Percentiles rank a stretch among this genome's conserved stretches.
Conservation (phyloP, 2,113 vertebrate genomes). For the Dasyornis broadbenti region DNA sequence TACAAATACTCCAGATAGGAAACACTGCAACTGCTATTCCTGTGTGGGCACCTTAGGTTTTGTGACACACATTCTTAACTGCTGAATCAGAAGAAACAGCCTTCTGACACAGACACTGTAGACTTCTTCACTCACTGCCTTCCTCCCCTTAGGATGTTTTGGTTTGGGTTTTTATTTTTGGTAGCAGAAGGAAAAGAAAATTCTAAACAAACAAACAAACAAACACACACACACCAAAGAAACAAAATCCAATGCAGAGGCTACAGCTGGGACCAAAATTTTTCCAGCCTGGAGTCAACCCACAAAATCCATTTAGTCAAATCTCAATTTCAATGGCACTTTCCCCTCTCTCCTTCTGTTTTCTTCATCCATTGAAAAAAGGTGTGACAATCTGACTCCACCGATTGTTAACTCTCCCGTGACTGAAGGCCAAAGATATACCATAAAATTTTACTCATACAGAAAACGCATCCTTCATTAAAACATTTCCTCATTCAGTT, state of each 20-base stretch:
- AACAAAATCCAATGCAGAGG: background rate
- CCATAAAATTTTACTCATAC: background rate
- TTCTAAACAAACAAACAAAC: background rate
- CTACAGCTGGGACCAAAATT: background rate
- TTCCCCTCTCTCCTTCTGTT: background rate
- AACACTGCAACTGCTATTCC: background rate
- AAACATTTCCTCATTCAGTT: background rate
- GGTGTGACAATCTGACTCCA: background rate
- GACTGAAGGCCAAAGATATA: background rate
- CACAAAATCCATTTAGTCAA: background rate
- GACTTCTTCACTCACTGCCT: background rate
- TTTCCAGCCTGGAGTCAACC: background rate
- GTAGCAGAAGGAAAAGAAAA: background rate
- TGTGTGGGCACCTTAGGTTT: slow-evolving; percentile 7
- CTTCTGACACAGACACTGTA: background rate
- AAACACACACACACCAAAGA: background rate
- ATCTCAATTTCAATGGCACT: background rate
- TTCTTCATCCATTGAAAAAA: background rate
- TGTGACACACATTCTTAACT: background rate
- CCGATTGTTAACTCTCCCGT: background rate
- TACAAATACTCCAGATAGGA: slow-evolving; percentile 22
- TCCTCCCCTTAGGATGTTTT: background rate
- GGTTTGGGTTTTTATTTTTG: background rate
- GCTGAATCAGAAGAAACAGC: slow-evolving; percentile 29
- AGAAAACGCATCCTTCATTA: background rate